Evolutionary conservation across 2,113 vertebrate species (phyloP).

Genomic region (Mixornis gularis): DNA sequence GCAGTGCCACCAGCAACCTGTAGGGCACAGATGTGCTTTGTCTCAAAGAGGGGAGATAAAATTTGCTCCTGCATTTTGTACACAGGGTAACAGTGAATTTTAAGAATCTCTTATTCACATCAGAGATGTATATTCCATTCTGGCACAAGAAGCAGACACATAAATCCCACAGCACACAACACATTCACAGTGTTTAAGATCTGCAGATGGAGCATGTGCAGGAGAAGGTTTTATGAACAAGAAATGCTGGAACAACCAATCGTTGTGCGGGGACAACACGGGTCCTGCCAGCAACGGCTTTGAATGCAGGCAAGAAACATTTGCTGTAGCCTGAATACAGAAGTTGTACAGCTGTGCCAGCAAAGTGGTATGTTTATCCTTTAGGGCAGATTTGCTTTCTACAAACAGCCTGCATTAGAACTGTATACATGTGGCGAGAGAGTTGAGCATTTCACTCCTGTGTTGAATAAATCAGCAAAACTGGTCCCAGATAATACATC

Average conservation of each 20-base stretch:
- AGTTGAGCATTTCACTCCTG: background rate
- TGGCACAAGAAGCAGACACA: constrained; percentile 22
- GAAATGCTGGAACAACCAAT: constrained; percentile 23
- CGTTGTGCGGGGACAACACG: background rate
- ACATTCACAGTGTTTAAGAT: constrained; percentile 19
- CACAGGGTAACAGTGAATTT: background rate
- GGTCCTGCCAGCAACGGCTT: constrained; percentile 34
- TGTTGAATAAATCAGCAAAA: background rate
- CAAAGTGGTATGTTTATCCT: constrained; percentile 47
- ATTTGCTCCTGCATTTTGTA: background rate
- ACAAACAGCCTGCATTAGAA: constrained; percentile 49
- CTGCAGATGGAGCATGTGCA: constrained; percentile 46
- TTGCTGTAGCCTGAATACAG: constrained; percentile 46
- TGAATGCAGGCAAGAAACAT: constrained; percentile 42
- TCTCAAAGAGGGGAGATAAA: background rate
- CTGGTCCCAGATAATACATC: background rate
- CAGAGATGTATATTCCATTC: background rate
- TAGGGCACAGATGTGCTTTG: background rate
- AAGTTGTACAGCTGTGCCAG: constrained; percentile 53
- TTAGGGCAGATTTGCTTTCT: constrained; percentile 55
- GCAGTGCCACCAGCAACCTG: background rate
- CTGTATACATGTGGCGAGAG: background rate
- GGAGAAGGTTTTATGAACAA: constrained; percentile 9
- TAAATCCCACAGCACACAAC: constrained; percentile 32
- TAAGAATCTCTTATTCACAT: background rate